Evolutionary conservation across 2,888 invertebrate genomes (phyloP), one percentile per base, ranked within the genome.

Genomic region (Micoletzkya japonica): DNA sequence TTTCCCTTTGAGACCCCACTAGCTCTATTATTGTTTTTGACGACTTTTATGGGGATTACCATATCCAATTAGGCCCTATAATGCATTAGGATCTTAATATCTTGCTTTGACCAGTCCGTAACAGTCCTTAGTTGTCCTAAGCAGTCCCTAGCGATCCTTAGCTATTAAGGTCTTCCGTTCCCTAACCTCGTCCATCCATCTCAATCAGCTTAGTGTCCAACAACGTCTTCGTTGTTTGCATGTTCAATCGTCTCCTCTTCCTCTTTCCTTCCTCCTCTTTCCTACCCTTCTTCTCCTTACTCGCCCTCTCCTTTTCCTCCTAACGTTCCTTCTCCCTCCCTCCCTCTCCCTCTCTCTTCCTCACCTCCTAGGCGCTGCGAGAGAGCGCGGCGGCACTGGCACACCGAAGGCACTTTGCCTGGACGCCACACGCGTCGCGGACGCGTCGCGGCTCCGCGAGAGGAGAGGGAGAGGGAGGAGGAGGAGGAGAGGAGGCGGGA

Each of bases 391-490:
- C n/a, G n/a, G n/a, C n/a, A n/a, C 20, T 44, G 10, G 44, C 44
- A 44, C 10, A 44, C 44, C 44, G 20, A 44, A 20, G 10, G 44
- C 44, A 10, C 10, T 20, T 44, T 44, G 44, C 10, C 44, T 44
- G 10, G 10, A 20, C 20, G 44, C 34, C 50, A 28, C 20, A 7
- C 44, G 24, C 49, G 44, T 44, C 20, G 44, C 28, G 63, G 26
- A 32, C 63, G 34, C 7, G 39, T 63, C 50, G 63, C 63, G 50
- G 30, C 59, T 39, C 39, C 37, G 39, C 44, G 59, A 59, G 37
- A 7, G 39, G 39, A 7, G 32, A 26, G 39, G 44, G 10, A 59
- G 59, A 59, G 37, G 17, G 59, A 28, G 39, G 44, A 59, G 44
- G 59, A 59, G 44, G 24, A 39, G 59, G 59, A 39, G 39, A 20